Evolutionary conservation across 2,888 invertebrate genomes (phyloP), one percentile per base, ranked within the genome.

Genomic region (Halictus ligatus): DNA sequence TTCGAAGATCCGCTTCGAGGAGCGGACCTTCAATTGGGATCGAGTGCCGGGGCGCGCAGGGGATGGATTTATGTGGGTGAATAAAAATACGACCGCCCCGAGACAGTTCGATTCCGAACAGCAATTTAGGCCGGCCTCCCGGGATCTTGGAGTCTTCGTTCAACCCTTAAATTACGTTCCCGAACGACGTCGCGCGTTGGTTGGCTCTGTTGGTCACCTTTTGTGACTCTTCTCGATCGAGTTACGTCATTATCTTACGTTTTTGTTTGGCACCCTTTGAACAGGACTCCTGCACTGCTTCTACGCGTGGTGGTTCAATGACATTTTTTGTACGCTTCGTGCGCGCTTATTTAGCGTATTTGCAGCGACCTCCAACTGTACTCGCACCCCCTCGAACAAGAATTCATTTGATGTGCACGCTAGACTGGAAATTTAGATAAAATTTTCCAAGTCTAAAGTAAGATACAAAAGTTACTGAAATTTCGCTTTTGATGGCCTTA

Each of bases 1-100:
- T 79, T 74, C 81, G 58, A 86, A 86, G 73, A 85, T 81, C 73
- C 48, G 72, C 35, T 35, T 85, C 67, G 48, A 85, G 86, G 75
- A 81, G 69, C 78, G 73, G 60, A 72, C 50, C 18, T 73, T 72
- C 84, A 72, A 84, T 64, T 67, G 75, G 18, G 71, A 64, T 43
- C 43, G 18, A 67, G 75, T 71, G 43, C 69, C 64, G 29, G 0
- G 40, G 25, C 18, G 12, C 67, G 71, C 83, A 83, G 77, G 64
- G 54, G 40, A 18, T 35, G 5, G 12, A 75, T 40, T 54, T 75
- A n/a, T 58, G 35, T 58, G 75, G 54, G 40, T 43, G 75, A 75
- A 75, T 43, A 60, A 58, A 60, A 60, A 29, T 60, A 25, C 43
- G 25, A 15, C 60, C 25, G n/a, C 25, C 18, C 58, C 13, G 60